These are phyloP conservation scores for Copidosoma aretas DNA, from an alignment of 2,888 invertebrate species.

Conservation along the genomic window DNA sequence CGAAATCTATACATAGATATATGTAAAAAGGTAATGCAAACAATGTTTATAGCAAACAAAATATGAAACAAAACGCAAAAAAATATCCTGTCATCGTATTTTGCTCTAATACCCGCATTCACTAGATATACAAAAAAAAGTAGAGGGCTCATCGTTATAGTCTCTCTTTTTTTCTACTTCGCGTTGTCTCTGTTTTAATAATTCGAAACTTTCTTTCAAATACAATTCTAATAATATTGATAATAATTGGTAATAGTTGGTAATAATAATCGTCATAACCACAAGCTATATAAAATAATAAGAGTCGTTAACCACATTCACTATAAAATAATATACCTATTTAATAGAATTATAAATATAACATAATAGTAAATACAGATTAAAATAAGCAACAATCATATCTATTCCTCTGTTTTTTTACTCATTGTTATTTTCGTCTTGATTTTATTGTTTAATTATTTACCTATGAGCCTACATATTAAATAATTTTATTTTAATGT, in stretches of 20 bases:
- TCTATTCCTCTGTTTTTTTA: slow-evolving; percentile 40
- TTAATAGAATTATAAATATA: slow-evolving; percentile 60
- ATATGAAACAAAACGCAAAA: slow-evolving; percentile 30
- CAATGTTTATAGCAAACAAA: slow-evolving; percentile 23
- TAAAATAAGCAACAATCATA: slow-evolving; percentile 61
- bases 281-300: slow-evolving; percentile 46
- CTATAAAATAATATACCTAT: slow-evolving; percentile 54
- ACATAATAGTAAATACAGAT: slow-evolving; percentile 61
- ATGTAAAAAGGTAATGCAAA: slow-evolving; percentile 13
- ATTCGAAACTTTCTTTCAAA: slow-evolving; percentile 41
- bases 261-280: slow-evolving; percentile 41
- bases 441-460: slow-evolving; percentile 24
- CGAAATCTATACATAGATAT: slow-evolving; percentile 24
- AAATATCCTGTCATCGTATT: slow-evolving; percentile 15
- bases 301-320: slow-evolving; percentile 43
- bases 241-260: slow-evolving; percentile 20
- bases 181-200: slow-evolving; percentile 14
- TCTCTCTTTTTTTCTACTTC: slow-evolving; percentile 32
- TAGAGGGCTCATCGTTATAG: slow-evolving; percentile 19
- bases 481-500: slow-evolving; percentile 41
- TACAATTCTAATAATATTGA: slow-evolving; percentile 52
- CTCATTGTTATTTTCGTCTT: slow-evolving; percentile 24
- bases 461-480: slow-evolving; percentile 34
- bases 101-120: slow-evolving; percentile 29
- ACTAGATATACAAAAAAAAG: slow-evolving; percentile 34